Evolutionary conservation across 2,113 vertebrate species (phyloP).

Genomic region (Kryptolebias marmoratus): DNA sequence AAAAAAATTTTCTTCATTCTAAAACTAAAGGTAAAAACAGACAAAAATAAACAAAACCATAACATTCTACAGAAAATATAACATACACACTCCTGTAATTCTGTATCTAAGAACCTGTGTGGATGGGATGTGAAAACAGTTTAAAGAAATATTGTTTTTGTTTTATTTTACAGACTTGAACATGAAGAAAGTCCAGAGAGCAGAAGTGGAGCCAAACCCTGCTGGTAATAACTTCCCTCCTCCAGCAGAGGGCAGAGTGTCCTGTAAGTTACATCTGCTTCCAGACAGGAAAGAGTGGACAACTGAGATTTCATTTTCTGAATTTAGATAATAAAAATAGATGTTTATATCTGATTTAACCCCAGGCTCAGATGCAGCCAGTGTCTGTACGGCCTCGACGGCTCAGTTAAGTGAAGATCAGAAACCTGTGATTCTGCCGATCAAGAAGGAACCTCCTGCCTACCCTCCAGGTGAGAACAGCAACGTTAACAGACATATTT

Average conservation of each 20-base stretch:
- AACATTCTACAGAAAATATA: no score
- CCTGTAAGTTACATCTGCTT: conserved; percentile 36
- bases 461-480: conserved; percentile 84
- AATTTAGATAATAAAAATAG: not conserved
- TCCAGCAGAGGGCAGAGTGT: conserved; percentile 56
- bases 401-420: conserved; percentile 67
- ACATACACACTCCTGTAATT: no score
- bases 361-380: conserved; percentile 39
- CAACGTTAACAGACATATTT: not conserved
- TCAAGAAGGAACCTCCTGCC: conserved; percentile 83
- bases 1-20: no score
- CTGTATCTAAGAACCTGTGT: no score
- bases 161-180: conserved; percentile 58
- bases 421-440: conserved; percentile 48
- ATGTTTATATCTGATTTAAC: not conserved
- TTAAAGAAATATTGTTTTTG: not conserved
- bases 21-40: no score
- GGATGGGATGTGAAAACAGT: no score
- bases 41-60: no score
- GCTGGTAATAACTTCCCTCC: conserved; percentile 33
- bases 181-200: conserved; percentile 69
- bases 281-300: not conserved
- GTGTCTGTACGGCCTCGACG: conserved; percentile 59
- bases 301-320: no score
- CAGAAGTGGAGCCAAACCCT: conserved; percentile 31